Evolutionary conservation across 1,140 invertebrate species (phyloP).

Genomic region (Theocolax elegans): DNA sequence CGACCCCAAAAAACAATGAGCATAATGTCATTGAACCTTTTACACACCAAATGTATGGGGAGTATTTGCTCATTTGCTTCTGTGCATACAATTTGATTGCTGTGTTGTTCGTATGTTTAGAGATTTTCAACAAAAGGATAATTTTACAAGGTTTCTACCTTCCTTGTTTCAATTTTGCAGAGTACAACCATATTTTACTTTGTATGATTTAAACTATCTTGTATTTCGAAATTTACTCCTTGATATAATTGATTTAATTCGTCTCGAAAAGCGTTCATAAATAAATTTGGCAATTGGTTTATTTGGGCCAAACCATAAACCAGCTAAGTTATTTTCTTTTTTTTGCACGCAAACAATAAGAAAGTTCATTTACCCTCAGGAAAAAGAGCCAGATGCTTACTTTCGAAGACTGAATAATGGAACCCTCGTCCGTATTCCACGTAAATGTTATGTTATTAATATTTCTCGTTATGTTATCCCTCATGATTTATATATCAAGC

Average conservation of each 20-base stretch:
- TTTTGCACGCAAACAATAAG: no score
- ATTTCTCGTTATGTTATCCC: neutral
- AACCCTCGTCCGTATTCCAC: neutral
- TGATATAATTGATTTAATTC: neutral
- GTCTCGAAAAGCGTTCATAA: no score
- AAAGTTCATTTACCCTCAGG: no score
- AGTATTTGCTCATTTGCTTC: neutral
- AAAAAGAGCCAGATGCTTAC: neutral
- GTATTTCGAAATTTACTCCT: neutral
- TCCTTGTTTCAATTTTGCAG: neutral
- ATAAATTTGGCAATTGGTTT: no score
- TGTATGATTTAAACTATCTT: neutral
- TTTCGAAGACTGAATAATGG: no score
- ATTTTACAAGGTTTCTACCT: neutral
- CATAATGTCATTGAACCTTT: neutral
- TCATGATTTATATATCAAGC: neutral
- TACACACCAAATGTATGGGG: neutral
- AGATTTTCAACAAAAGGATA: no score
- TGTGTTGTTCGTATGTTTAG: slow-evolving; percentile 38
- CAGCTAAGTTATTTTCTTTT: no score
- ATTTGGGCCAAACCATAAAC: neutral
- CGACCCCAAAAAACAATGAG: slow-evolving; percentile 17
- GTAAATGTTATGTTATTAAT: neutral
- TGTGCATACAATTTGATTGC: neutral
- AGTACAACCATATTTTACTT: slow-evolving; percentile 26